Evolutionary conservation across 2,888 invertebrate species (phyloP).

Genomic region (Carterocephalus palaemon): DNA sequence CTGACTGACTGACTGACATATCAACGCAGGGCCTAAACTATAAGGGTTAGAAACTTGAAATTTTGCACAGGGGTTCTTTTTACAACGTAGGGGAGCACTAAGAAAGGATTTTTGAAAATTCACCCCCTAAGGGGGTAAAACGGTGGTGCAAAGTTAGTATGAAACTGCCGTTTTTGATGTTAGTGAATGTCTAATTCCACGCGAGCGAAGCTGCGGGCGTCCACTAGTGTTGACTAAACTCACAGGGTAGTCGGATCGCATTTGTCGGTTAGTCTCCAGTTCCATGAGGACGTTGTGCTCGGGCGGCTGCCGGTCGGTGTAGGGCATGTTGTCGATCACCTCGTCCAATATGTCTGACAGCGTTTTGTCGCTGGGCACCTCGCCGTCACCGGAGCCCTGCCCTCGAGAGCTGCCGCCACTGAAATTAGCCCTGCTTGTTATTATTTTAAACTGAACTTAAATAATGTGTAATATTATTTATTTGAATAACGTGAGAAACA

Average conservation of each 20-base stretch:
- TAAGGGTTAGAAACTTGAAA: too few relatives aligned
- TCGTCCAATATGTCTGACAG: conserved; percentile 91
- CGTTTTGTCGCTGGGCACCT: conserved; percentile 81
- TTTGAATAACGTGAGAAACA: too few relatives aligned
- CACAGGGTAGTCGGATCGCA: conserved; percentile 39
- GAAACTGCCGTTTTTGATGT: too few relatives aligned
- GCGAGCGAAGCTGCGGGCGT: too few relatives aligned
- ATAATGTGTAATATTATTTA: too few relatives aligned
- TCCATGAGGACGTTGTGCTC: conserved; percentile 49
- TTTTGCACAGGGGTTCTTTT: too few relatives aligned
- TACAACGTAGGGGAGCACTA: too few relatives aligned
- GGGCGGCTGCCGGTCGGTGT: conserved; percentile 69
- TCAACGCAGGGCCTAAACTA: too few relatives aligned
- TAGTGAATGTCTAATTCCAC: too few relatives aligned
- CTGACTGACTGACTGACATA: too few relatives aligned
- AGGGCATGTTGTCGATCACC: conserved; percentile 87
- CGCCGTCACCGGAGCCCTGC: conserved; percentile 51
- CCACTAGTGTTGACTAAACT: conserved; percentile 18
- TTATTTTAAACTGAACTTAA: background rate
- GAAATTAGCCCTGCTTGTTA: conserved; percentile 26
- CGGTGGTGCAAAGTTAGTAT: background rate
- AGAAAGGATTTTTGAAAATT: too few relatives aligned
- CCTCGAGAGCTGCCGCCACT: conserved; percentile 53
- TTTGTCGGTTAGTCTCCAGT: conserved; percentile 38
- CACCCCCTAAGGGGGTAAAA: too few relatives aligned